These are phyloP conservation scores for Stercorarius parasiticus DNA, from an alignment of 2,113 vertebrate genomes.

Conservation along the genomic window DNA sequence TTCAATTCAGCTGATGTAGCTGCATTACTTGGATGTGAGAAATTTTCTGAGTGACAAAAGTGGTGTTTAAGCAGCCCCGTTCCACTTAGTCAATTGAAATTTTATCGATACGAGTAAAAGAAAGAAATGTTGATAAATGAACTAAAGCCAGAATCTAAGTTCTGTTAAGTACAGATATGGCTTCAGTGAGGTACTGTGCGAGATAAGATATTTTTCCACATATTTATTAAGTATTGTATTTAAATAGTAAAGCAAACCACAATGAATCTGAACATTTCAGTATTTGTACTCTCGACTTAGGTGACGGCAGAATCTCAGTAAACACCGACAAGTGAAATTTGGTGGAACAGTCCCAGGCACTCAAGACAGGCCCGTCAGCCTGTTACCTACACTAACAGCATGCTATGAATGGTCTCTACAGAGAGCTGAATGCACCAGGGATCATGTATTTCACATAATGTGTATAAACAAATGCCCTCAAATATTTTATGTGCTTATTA, in stretches of 20 bases:
- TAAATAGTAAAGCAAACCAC: background rate
- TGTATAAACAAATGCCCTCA: background rate
- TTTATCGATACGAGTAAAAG: background rate
- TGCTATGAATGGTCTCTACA: background rate
- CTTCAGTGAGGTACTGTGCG: background rate
- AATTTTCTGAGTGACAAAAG: background rate
- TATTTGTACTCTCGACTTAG: background rate
- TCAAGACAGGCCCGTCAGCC: background rate
- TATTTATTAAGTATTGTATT: background rate
- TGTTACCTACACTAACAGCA: background rate
- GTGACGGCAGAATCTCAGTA: background rate
- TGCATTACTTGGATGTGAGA: background rate
- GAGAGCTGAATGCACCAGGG: background rate
- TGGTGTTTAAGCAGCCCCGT: background rate
- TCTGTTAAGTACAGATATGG: background rate
- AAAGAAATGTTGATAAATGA: background rate
- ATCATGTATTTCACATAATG: background rate
- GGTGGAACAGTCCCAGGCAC: background rate
- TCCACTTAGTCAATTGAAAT: background rate
- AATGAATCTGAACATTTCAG: background rate
- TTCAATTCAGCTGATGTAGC: background rate
- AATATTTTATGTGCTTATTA: background rate
- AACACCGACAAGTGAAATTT: fast-evolving
- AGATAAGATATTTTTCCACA: background rate
- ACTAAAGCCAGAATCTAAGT: background rate